A percentile compares a stretch with the other conserved stretches of the same genome.
Conservation (phyloP, 2,113 vertebrate species). For the Oxyura jamaicensis region DNA sequence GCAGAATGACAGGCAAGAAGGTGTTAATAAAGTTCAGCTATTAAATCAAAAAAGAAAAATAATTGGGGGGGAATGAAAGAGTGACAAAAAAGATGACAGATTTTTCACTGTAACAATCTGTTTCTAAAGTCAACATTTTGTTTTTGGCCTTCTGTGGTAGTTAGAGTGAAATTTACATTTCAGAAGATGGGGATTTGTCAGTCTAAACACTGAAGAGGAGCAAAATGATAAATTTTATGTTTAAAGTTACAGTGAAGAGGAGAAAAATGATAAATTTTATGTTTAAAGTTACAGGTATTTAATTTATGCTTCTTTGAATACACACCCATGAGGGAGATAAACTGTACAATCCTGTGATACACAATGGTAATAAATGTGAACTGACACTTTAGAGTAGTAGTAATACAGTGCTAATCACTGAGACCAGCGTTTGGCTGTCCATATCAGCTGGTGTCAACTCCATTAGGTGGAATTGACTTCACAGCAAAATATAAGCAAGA, state of each 20-base stretch:
- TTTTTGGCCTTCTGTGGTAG: not conserved
- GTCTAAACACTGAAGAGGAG: not conserved
- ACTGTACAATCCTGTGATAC: not conserved
- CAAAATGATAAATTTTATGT: not conserved
- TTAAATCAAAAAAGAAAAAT: not conserved
- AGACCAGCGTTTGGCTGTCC: not conserved
- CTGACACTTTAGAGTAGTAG: not conserved
- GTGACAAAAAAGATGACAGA: not conserved
- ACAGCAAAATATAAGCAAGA: not conserved
- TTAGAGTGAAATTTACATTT: not conserved
- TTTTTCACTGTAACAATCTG: not conserved
- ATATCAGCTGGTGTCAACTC: not conserved
- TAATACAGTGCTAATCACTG: not conserved
- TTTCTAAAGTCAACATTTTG: not conserved
- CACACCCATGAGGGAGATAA: not conserved
- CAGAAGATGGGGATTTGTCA: not conserved
- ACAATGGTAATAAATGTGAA: not conserved
- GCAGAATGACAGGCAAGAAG: not conserved
- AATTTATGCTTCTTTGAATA: not conserved
- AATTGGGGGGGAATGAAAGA: not conserved
- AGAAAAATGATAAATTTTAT: not conserved
- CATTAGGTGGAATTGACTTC: not conserved
- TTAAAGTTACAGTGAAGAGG: not conserved
- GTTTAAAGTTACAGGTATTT: not conserved
- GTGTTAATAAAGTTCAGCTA: not conserved